These are phyloP conservation scores for Orchestia grillus DNA, from an alignment of 1,140 invertebrate species.

Conservation along the genomic window DNA sequence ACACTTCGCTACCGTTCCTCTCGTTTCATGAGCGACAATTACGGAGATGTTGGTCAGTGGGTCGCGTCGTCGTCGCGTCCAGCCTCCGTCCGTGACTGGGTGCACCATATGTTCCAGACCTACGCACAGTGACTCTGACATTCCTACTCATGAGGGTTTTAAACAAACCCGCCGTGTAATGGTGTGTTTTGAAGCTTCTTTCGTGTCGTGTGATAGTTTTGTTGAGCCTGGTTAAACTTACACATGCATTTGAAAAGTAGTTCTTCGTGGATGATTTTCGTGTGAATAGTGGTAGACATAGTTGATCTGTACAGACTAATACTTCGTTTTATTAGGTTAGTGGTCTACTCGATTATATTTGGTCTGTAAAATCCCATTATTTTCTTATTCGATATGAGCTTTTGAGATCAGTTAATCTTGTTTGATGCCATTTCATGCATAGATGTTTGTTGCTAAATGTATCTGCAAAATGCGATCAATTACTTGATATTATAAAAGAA, in stretches of 20 bases:
- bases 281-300: not conserved
- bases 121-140: not conserved
- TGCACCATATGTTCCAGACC: not conserved
- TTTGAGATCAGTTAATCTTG: too few species aligned
- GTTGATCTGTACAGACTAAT: not conserved
- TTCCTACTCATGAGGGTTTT: not conserved
- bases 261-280: not conserved
- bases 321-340: not conserved
- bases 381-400: too few species aligned
- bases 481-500: too few species aligned
- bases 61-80: not conserved
- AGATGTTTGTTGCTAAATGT: too few species aligned
- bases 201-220: not conserved
- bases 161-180: not conserved
- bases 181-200: not conserved
- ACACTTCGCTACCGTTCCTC: not conserved
- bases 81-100: not conserved
- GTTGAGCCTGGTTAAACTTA: not conserved
- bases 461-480: too few species aligned
- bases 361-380: not conserved
- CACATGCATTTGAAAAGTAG: not conserved
- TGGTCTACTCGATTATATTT: not conserved
- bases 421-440: too few species aligned
- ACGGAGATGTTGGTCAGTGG: slow-evolving; percentile 33
- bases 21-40: not conserved